These are phyloP conservation scores for Lasioglossum villosulum DNA, from an alignment of 2,888 invertebrate genomes.

Conservation along the genomic window DNA sequence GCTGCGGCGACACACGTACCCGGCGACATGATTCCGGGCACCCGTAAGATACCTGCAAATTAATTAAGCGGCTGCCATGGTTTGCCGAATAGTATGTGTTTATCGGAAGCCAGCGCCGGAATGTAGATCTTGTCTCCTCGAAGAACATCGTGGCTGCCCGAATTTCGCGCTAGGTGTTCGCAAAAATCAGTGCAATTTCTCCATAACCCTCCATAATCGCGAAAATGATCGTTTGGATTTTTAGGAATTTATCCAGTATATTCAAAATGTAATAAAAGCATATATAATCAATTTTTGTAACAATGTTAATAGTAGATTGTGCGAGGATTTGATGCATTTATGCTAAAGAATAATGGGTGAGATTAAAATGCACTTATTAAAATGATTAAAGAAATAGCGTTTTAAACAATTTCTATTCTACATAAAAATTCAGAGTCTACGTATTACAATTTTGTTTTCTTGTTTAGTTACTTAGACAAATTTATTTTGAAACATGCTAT, in stretches of 20 bases:
- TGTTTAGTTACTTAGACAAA: neutral
- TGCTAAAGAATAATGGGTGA: too few relatives aligned
- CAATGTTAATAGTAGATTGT: too few relatives aligned
- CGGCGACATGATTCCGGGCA: conserved; percentile 70
- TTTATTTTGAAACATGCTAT: neutral
- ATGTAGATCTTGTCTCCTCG: conserved; percentile 55
- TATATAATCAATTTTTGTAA: neutral
- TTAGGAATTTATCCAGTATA: neutral
- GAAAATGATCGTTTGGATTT: neutral
- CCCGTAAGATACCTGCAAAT: conserved; percentile 77
- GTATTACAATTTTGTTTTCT: neutral
- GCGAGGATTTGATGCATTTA: too few relatives aligned
- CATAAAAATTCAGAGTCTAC: neutral
- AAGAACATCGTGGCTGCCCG: conserved; percentile 42
- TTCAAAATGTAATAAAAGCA: neutral
- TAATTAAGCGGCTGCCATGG: conserved; percentile 74
- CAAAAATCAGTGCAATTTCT: neutral
- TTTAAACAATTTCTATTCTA: neutral
- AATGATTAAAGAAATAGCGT: neutral
- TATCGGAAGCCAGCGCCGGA: conserved; percentile 42
- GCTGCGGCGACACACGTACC: conserved; percentile 72
- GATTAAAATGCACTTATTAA: neutral
- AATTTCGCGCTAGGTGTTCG: neutral
- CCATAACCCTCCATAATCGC: neutral
- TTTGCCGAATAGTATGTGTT: conserved; percentile 58